Evolutionary conservation across 2,113 vertebrate genomes (phyloP).

Genomic region (Nymphicus hollandicus): DNA sequence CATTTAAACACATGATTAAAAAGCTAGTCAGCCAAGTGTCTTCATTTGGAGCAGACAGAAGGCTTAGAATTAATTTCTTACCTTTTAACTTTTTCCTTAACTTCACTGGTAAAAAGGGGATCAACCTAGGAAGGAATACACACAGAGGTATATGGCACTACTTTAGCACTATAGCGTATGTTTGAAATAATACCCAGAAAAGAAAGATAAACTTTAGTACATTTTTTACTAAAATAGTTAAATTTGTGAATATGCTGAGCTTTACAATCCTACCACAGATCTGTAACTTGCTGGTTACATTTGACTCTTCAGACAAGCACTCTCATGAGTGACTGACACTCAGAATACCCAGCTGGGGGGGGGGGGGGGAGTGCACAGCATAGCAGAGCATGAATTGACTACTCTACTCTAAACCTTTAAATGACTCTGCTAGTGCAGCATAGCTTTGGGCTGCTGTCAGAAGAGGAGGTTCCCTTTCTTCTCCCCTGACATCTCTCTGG

Average conservation of each 20-base stretch:
- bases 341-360: not conserved
- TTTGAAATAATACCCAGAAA: not conserved
- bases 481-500: not conserved
- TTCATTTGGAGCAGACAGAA: not conserved
- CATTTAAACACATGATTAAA: not conserved
- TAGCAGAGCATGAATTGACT: not conserved
- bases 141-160: not conserved
- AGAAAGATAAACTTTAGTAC: not conserved
- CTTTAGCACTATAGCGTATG: not conserved
- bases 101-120: conserved; percentile 78
- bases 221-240: not conserved
- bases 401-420: not conserved
- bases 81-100: conserved; percentile 82
- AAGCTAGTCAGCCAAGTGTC: not conserved
- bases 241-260: not conserved
- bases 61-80: conserved; percentile 43
- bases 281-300: not conserved
- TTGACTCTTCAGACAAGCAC: not conserved
- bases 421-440: not conserved
- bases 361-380: not conserved
- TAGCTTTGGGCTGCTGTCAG: not conserved
- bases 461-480: not conserved
- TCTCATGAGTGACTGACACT: not conserved
- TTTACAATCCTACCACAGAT: not conserved
- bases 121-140: conserved; percentile 78